These are phyloP conservation scores for Ptychobarbus kaznakovi DNA, from an alignment of 2,797 vertebrate genomes.

Conservation along the genomic window DNA sequence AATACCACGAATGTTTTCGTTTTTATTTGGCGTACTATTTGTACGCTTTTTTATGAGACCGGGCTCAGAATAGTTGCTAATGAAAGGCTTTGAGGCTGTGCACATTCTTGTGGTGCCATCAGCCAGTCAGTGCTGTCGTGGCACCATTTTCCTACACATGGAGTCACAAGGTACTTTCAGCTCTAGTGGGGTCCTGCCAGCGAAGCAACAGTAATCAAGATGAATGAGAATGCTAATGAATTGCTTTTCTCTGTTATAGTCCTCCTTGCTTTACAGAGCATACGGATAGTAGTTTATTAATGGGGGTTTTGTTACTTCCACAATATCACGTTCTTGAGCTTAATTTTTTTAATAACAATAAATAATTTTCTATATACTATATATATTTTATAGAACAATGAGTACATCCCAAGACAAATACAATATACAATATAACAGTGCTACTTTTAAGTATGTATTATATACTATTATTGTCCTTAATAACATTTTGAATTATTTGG, in stretches of 20 bases:
- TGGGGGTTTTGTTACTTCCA: neutral
- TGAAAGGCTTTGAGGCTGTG: neutral
- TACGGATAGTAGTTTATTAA: neutral
- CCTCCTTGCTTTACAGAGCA: neutral
- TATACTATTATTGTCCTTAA: neutral
- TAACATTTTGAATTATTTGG: too few relatives aligned
- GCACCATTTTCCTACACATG: slow-evolving; percentile 2
- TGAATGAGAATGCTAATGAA: neutral
- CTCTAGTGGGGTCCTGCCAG: neutral
- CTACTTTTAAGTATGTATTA: neutral
- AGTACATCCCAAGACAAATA: neutral
- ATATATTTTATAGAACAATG: neutral
- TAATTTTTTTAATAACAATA: too few relatives aligned
- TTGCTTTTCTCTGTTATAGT: neutral
- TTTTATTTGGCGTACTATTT: too few relatives aligned
- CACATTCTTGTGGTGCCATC: neutral
- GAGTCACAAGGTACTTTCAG: neutral
- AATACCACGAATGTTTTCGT: too few relatives aligned
- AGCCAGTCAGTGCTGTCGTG: neutral
- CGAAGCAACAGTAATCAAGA: slow-evolving; percentile 9
- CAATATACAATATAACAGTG: neutral
- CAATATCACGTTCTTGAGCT: neutral
- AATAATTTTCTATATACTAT: neutral
- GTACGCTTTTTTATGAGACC: too few relatives aligned
- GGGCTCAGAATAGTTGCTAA: neutral